A percentile compares a stretch with the other conserved stretches of the same genome.
These are phyloP conservation scores for Oligia fasciuncula DNA, from an alignment of 2,888 invertebrate species.

Conservation along the genomic window DNA sequence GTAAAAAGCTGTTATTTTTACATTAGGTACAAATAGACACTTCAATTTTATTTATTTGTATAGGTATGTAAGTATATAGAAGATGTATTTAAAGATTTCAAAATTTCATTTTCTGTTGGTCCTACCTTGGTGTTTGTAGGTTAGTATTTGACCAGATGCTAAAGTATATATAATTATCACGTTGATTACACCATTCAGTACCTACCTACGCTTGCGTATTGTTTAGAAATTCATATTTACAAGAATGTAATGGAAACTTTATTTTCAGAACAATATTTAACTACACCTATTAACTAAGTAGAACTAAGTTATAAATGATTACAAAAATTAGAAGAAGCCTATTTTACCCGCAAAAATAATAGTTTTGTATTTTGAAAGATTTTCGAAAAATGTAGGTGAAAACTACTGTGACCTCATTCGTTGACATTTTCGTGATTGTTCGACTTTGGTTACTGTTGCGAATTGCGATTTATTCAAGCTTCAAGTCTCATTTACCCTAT, in stretches of 20 bases:
- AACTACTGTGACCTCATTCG: neutral
- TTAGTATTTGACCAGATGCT: conserved; percentile 57
- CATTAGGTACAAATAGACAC: neutral
- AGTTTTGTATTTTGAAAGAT: neutral
- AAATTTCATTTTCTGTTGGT: neutral
- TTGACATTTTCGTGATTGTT: neutral
- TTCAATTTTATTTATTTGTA: neutral
- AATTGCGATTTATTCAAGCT: neutral
- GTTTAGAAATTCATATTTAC: conserved; percentile 9
- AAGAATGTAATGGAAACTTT: conserved; percentile 13
- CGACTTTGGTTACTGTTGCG: neutral
- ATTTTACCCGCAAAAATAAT: neutral
- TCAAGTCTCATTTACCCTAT: too few relatives aligned
- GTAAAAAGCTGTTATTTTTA: too few relatives aligned
- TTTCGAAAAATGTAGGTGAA: neutral
- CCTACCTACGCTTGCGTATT: neutral
- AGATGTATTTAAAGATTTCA: conserved; percentile 7
- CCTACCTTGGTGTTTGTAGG: conserved; percentile 28
- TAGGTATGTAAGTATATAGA: neutral
- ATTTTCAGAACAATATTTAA: conserved; percentile 19
- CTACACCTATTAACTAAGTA: neutral
- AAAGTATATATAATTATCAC: neutral
- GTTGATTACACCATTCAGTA: conserved; percentile 33
- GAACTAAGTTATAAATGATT: conserved; percentile 6
- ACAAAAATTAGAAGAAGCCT: neutral